Evolutionary conservation across 2,113 vertebrate genomes (phyloP), one percentile per base, ranked within the genome.

Genomic region (Canis aureus): DNA sequence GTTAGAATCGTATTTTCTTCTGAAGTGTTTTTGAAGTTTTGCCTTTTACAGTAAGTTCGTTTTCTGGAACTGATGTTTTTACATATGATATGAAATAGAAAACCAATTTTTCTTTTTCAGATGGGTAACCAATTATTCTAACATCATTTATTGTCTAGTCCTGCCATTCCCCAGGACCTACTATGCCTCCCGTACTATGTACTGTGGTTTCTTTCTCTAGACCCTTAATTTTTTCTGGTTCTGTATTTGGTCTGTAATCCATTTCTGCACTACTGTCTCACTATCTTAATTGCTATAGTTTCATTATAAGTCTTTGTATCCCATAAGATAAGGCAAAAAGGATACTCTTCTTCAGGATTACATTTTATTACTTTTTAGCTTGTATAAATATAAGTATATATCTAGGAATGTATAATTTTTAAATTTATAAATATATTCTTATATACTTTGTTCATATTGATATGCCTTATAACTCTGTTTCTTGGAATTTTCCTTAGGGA

Each of bases 1-100:
- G 8, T 60, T 43, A 94, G 66, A 62, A 94, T 64, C 9, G 84
- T 3, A 60, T 59, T 90, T 90, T 88, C 9, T 97, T 95, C 7
- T 91, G 8, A 59, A 59, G 3, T 43, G 8, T 88, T 91, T 91
- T 74, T 38, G 62, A 92, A 60, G 7, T 84, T 88, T 76, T 87
- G 10, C 22, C 32, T 67, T 91, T 79, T 83, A 8, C 11, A 84
- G 43, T 53, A 71, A 80, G 38, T 87, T 5, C 25, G 32, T 87
- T 79, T 60, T 53, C 25, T 83, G 13, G 2, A 59, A 78, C 16
- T 51, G 15, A 84, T 62, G 66, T 78, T 96, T 96, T 87, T 88
- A 1, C 64, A 19, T 53, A 29, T 13, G 11, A 25, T 80, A 11
- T 7, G 15, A 53, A 82, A 17, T 84, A 73, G 51, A 16, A 6